These are phyloP conservation scores for Baronia brevicornis DNA, from an alignment of 2,888 invertebrate genomes.

Conservation along the genomic window DNA sequence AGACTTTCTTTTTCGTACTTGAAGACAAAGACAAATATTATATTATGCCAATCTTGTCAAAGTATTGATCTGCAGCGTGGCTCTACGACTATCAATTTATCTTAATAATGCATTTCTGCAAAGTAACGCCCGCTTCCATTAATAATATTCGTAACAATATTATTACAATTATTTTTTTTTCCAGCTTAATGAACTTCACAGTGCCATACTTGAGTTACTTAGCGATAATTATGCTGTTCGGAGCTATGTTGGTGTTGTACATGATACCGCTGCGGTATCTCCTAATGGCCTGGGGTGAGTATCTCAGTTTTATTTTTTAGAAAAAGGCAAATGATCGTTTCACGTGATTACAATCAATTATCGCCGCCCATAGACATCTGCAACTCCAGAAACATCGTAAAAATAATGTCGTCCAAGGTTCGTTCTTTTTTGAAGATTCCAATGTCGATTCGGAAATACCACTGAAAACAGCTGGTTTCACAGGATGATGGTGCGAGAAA, in stretches of 20 bases:
- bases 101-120: too few species aligned
- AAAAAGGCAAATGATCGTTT: neutral
- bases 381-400: too few species aligned
- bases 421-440: too few species aligned
- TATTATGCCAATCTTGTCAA: neutral
- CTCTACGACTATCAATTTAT: too few species aligned
- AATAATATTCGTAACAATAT: conserved; percentile 1
- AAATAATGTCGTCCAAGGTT: too few species aligned
- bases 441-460: too few species aligned
- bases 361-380: too few species aligned
- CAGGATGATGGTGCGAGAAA: too few species aligned
- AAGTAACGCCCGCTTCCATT: too few species aligned
- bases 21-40: conserved; percentile 6
- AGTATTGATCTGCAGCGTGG: neutral
- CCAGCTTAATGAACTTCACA: conserved; percentile 96
- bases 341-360: too few species aligned
- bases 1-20: too few species aligned
- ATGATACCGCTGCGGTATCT: conserved; percentile 92
- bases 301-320: neutral
- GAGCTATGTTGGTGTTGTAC: conserved; percentile 87
- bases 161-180: conserved; percentile 33
- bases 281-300: conserved; percentile 91
- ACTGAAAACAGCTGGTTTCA: too few species aligned
- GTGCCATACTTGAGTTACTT: conserved; percentile 96
- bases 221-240: conserved; percentile 85